phyloP scores from a whole-genome alignment of 2,113 vertebrate genomes.

The Chamaetylas fuelleborni region DNA sequence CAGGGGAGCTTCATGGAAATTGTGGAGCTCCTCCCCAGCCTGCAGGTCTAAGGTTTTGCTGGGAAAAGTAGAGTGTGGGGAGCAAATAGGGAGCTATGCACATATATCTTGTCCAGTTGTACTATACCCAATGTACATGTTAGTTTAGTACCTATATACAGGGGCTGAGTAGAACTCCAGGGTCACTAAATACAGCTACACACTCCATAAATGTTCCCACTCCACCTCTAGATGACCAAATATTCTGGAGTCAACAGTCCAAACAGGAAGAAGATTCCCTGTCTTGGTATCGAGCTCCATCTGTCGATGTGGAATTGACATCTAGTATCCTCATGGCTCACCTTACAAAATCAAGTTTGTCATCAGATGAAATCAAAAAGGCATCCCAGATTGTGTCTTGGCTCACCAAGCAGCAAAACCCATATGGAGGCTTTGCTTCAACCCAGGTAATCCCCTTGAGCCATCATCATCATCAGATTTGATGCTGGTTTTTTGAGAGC shows the following conservation, averaged over 20 bases:
- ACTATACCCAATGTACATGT: neutral
- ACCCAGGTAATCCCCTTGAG: conserved; percentile 66
- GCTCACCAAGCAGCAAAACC: conserved; percentile 74
- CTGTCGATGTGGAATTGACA: conserved; percentile 74
- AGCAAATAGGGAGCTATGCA: neutral
- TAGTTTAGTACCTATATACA: neutral
- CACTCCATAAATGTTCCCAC: neutral
- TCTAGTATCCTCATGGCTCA: conserved; percentile 60
- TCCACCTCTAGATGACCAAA: conserved; percentile 29
- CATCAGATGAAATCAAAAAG: conserved; percentile 39
- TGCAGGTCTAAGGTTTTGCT: neutral
- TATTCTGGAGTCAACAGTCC: conserved; percentile 52
- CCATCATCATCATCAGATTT: neutral
- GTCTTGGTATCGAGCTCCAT: conserved; percentile 47
- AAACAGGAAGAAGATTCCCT: neutral
- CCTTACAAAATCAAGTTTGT: conserved; percentile 24
- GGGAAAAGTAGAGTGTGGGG: neutral
- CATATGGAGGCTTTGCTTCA: conserved; percentile 72
- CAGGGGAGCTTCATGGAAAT: neutral
- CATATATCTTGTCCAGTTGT: neutral
- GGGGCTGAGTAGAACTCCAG: neutral
- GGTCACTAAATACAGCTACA: neutral
- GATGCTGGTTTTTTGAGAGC: neutral
- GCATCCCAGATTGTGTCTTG: conserved; percentile 50
- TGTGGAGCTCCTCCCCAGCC: neutral